These are phyloP conservation scores for Escarpia spicata DNA, from an alignment of 2,888 invertebrate genomes.

Conservation along the genomic window DNA sequence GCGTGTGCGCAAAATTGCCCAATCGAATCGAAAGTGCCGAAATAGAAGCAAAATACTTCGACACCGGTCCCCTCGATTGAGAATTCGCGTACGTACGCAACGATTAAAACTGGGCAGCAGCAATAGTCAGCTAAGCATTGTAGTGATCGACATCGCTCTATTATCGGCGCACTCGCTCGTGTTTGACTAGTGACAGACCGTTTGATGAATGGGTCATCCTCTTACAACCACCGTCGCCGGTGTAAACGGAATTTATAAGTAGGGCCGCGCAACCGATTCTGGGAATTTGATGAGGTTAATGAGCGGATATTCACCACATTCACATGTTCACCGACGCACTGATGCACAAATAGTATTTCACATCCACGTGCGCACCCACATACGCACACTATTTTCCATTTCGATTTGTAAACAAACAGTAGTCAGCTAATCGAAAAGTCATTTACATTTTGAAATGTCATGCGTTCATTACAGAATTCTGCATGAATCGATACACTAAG, in stretches of 20 bases:
- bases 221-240: not conserved
- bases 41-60: too few species aligned
- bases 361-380: not conserved
- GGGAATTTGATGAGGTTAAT: too few species aligned
- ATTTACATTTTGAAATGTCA: not conserved
- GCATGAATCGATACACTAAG: not conserved
- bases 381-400: not conserved
- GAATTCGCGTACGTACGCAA: too few species aligned
- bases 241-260: not conserved
- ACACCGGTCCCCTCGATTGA: too few species aligned
- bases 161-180: not conserved
- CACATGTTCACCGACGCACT: not conserved
- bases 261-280: too few species aligned
- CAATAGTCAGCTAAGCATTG: too few species aligned
- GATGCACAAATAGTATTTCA: not conserved
- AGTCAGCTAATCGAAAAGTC: not conserved
- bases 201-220: not conserved
- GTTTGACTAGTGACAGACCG: not conserved
- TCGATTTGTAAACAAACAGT: not conserved
- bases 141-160: too few species aligned
- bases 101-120: too few species aligned
- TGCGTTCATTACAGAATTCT: not conserved
- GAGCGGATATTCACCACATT: not conserved
- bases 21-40: too few species aligned
- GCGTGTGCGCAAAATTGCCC: too few species aligned